Evolutionary conservation across 2,888 invertebrate species (phyloP).

Genomic region (Meteorus colon): DNA sequence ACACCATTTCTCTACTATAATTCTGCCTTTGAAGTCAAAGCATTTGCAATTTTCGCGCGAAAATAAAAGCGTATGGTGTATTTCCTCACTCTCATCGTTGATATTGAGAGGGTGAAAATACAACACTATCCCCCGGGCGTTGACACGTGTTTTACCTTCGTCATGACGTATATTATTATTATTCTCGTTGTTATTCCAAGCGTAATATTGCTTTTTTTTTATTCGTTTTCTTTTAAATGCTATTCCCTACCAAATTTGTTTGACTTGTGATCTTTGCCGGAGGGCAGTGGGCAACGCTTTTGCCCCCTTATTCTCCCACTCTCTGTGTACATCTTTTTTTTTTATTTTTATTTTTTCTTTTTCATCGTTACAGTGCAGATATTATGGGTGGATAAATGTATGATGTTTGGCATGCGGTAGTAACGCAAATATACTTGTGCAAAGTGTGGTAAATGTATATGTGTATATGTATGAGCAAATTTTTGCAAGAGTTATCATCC

Average conservation of each 20-base stretch:
- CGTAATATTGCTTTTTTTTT: conserved; percentile 25
- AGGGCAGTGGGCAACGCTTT: background rate
- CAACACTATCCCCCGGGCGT: background rate
- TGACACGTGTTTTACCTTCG: background rate
- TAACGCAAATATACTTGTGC: background rate
- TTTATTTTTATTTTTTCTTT: too few species aligned
- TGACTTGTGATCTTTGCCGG: background rate
- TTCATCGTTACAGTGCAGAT: background rate
- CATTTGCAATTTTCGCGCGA: conserved; percentile 42
- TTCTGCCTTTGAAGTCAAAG: conserved; percentile 38
- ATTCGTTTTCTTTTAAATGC: background rate
- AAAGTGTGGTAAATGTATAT: background rate
- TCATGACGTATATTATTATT: conserved; percentile 25
- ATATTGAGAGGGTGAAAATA: conserved; percentile 9
- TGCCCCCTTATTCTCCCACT: background rate
- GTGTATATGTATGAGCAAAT: background rate
- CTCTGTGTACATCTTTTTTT: background rate
- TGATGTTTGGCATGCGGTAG: background rate
- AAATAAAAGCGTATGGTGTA: conserved; percentile 18
- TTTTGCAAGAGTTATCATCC: background rate
- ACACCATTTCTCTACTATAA: conserved; percentile 26
- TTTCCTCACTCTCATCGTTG: background rate
- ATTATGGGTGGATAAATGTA: background rate
- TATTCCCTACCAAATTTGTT: background rate
- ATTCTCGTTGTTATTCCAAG: conserved; percentile 17